Percentiles rank a stretch among this genome's conserved stretches.
Conservation (phyloP, 2,113 vertebrate genomes). For the Phocoena phocoena region DNA sequence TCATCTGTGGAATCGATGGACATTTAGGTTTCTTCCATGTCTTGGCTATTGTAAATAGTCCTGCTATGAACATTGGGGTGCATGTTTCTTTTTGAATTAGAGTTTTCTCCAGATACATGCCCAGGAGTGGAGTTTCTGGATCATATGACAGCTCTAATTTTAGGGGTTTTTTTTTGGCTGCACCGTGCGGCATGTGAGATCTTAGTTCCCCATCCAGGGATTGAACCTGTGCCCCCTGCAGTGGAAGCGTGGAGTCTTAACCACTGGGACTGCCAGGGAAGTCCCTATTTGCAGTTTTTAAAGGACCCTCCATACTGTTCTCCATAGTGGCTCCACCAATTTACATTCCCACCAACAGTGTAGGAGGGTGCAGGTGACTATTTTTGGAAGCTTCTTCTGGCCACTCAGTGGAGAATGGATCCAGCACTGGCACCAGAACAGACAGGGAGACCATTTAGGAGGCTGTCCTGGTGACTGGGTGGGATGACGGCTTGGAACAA, state of each 20-base stretch:
- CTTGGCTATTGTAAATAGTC: neutral
- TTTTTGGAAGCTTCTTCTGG: neutral
- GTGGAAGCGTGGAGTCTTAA: neutral
- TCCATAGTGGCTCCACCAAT: neutral
- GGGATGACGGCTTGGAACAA: fast-evolving
- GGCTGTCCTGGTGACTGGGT: neutral
- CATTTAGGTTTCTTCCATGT: neutral
- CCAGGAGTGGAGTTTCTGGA: too few species aligned
- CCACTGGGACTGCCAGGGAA: neutral
- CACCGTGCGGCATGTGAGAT: too few species aligned
- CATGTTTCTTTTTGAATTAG: too few species aligned
- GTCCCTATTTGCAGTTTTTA: neutral
- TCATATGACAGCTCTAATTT: too few species aligned
- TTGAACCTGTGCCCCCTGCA: neutral
- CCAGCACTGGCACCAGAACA: too few species aligned
- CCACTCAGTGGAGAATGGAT: neutral
- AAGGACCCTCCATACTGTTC: neutral
- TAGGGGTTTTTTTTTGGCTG: too few species aligned
- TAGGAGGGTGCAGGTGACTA: neutral
- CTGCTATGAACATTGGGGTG: too few species aligned
- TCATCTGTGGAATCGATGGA: neutral
- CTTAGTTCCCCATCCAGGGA: too few species aligned
- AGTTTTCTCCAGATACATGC: too few species aligned
- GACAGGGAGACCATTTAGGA: neutral
- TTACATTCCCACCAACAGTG: neutral